Base-by-base conservation (phyloP, 2,113 vertebrate genomes). In the Podarcis muralis region DNA sequence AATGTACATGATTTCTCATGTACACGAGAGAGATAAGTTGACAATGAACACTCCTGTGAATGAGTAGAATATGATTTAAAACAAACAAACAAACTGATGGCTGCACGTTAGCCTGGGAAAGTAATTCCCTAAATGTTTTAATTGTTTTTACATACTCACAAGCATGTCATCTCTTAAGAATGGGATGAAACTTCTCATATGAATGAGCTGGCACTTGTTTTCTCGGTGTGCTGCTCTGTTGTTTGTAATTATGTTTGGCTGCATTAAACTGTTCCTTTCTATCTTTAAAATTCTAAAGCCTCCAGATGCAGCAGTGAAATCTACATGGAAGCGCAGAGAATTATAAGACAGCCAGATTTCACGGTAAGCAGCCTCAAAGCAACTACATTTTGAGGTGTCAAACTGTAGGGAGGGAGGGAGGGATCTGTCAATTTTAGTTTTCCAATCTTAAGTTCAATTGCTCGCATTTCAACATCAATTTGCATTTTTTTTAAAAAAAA, bases 1-100 rank as follows among this genome's bases (percentile, higher is more conserved):
- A 15, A 59, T 75, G 68, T 32, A 53, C 48, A 53, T 15, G 93
- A 89, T 79, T 92, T 87, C 87, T 82, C 82, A 66, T 4, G 68
- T 68, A 90, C 83, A 87, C 74, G 37, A 90, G 89, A 92, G 91
- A 91, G 62, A 87, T 40, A 88, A 83, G 43, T n/a, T 1, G 5
- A 18, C 85, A 37, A 86, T 87, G 53, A 92, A 85, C 35, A 6
- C 48, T 16, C 78, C 7, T 7, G 11, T 88, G 86, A 90, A 80
- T 91, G 87, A 91, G 81, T 81, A 5, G 43, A 66, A 32, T 27
- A 1, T 53, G 30, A 81, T 40, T 76, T 80, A 86, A 90, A 90
- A 89, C 43, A 43, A 62, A 62, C 59, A 62, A 62, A 62, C 48
- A 53, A 81, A 76, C 0, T 6, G 77, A 75, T 57, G 92, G 82